Conservation (phyloP, 2,888 invertebrate genomes). For the Apeira syringaria region DNA sequence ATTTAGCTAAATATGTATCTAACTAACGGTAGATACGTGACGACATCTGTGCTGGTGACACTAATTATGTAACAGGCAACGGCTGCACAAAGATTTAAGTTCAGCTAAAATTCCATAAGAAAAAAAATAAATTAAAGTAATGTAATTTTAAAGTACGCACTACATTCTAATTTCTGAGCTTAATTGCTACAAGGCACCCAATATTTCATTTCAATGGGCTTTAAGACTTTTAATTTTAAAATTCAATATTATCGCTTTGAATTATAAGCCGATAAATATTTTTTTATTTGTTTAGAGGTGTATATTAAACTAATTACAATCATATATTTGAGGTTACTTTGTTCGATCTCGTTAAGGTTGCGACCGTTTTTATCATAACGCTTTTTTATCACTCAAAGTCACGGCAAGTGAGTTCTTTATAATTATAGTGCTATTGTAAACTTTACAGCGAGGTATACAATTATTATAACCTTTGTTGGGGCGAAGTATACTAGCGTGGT, state of each 20-base stretch:
- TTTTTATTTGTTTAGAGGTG: conserved; percentile 47
- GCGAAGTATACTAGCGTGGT: not conserved
- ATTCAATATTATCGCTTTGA: conserved; percentile 24
- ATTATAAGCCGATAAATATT: conserved; percentile 40
- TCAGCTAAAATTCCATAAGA: conserved; percentile 18
- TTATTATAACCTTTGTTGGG: conserved; percentile 32
- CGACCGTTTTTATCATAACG: conserved; percentile 40
- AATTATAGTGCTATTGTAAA: conserved; percentile 38
- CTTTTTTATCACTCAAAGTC: conserved; percentile 51
- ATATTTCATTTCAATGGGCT: too few species aligned
- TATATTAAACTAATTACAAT: conserved; percentile 38
- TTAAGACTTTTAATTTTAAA: conserved; percentile 14
- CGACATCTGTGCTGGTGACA: conserved; percentile 17
- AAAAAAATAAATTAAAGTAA: too few species aligned
- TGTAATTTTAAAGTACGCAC: conserved; percentile 3
- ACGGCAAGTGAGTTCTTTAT: conserved; percentile 40
- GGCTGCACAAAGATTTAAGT: conserved; percentile 12
- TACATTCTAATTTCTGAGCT: conserved; percentile 18
- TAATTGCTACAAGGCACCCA: too few species aligned
- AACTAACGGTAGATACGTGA: too few species aligned
- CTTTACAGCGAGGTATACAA: conserved; percentile 41
- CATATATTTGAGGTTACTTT: conserved; percentile 45
- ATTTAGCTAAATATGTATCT: too few species aligned
- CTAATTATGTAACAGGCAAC: conserved; percentile 9
- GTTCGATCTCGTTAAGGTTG: conserved; percentile 35